Evolutionary conservation across 2,888 invertebrate species (phyloP), one percentile per base, ranked within the genome.

Genomic region (Andrena bucephala): DNA sequence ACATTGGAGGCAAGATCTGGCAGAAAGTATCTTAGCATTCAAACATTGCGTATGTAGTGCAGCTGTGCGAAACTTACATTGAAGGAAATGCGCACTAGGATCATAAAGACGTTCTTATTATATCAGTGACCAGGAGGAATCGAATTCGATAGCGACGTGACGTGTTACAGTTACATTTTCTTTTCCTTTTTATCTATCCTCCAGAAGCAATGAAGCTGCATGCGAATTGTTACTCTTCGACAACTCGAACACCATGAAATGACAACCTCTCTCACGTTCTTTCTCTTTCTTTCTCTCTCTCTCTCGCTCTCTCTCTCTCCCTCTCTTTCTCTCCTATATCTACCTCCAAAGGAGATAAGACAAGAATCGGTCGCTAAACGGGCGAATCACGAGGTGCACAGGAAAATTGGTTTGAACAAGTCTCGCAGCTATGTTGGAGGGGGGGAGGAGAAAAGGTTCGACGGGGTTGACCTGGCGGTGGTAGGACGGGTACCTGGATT

Each of bases 401-500:
- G 78, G 85, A 78, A 75, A 74, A 69, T 65, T 79, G 86, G 81
- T 81, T 68, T 69, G 79, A 84, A 81, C 75, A 85, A 85, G 78
- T 81, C 78, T 85, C 79, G 80, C 75, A 83, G 75, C 86, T 86
- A 87, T 87, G 60, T 83, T 71, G 60, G 73, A 67, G 73, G 80
- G 73, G 72, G 73, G 78, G 52, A 71, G 67, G 52, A 74, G 67
- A 77, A 73, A 81, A 78, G 83, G 83, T 76, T 72, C 72, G 80
- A 82, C 75, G 70, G 57, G 79, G 8, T 78, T 81, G 72, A 79
- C 73, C 81, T 85, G 89, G 84, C 85, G 90, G 89, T 87, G 90
- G 87, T 86, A 90, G 91, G 90, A 92, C 89, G 93, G 93, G 91
- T 94, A 94, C 94, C 94, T 94, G 94, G 93, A 93, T 92, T 94